Evolutionary conservation across 2,797 vertebrate genomes (phyloP).

Genomic region (Limnodromus scolopaceus): DNA sequence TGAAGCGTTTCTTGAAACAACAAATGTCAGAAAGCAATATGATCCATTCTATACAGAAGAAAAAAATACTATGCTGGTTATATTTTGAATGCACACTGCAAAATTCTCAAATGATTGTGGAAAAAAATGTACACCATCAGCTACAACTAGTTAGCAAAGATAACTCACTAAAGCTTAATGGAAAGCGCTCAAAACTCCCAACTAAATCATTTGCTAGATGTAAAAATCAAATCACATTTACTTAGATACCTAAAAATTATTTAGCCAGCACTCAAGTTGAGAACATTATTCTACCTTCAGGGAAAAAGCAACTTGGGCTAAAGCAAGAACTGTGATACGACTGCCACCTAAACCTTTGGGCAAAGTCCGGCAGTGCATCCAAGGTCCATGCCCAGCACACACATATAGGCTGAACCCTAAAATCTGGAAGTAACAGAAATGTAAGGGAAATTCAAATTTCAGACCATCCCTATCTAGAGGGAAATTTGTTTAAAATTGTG

Average conservation of each 20-base stretch:
- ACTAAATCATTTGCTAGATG: background rate
- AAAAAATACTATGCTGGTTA: background rate
- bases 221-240: background rate
- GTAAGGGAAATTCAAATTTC: background rate
- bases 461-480: background rate
- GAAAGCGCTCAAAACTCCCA: background rate
- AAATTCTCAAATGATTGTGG: background rate
- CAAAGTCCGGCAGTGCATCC: background rate
- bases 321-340: background rate
- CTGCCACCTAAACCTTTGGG: background rate
- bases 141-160: background rate
- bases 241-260: background rate
- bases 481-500: background rate
- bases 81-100: background rate
- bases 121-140: background rate
- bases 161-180: background rate
- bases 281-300: background rate
- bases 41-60: background rate
- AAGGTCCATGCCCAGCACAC: background rate
- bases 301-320: background rate
- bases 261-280: background rate
- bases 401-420: background rate
- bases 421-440: background rate
- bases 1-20: background rate
- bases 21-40: background rate